phyloP scores from a whole-genome alignment of 1,140 invertebrate species.

The Riptortus pedestris region DNA sequence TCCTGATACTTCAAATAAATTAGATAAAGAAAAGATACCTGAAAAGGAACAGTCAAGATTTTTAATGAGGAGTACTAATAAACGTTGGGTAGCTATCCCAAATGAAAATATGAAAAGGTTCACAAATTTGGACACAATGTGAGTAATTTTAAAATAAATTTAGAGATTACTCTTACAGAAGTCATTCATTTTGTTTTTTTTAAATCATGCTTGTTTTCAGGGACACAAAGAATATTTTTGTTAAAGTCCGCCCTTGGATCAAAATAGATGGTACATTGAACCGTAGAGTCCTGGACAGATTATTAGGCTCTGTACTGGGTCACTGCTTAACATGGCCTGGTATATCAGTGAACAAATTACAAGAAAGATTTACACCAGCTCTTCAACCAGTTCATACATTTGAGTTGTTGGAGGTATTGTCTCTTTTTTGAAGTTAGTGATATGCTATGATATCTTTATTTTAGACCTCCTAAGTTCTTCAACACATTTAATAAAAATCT shows the following conservation, averaged over 20 bases:
- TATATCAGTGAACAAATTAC: constrained; percentile 36
- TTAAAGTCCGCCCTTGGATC: constrained; percentile 54
- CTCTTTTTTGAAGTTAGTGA: constrained; percentile 12
- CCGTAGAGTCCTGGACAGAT: constrained; percentile 52
- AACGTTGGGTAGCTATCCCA: not conserved
- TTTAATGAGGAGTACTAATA: not conserved
- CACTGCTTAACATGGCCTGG: constrained; percentile 52
- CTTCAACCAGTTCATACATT: constrained; percentile 42
- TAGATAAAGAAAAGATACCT: not conserved
- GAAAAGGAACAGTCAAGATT: not conserved
- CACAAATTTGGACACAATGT: not conserved
- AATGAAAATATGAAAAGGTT: not conserved
- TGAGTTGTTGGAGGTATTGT: constrained; percentile 42
- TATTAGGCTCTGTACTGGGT: constrained; percentile 53
- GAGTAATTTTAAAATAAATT: not conserved
- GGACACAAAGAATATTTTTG: constrained; percentile 7
- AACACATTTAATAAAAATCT: not conserved
- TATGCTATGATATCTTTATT: not conserved
- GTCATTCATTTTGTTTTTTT: too few species aligned
- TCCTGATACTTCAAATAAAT: too few species aligned
- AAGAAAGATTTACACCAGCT: constrained; percentile 43
- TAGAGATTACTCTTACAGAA: too few species aligned
- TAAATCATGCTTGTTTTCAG: too few species aligned
- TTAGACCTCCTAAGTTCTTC: not conserved
- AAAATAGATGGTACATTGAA: constrained; percentile 63